Base-by-base conservation (phyloP, 2,888 invertebrate genomes). In the Drosophila meridiana region DNA sequence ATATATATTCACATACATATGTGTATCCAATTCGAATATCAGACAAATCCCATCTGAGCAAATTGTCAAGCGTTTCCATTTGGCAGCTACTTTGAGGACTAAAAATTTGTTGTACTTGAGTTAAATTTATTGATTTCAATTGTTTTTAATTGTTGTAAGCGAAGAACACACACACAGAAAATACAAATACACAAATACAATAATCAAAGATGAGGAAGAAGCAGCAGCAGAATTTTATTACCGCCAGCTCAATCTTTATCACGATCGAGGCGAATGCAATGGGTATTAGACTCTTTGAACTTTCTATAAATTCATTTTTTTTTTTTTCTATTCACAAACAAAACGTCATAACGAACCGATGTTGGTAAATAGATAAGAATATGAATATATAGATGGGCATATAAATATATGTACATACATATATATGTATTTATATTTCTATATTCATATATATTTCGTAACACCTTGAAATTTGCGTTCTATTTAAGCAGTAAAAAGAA, bases 111-210 rank as follows among this genome's bases (percentile, higher is more conserved):
- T 52, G 52, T 74, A 53, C 63, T 62, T 58, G 69, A 63, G 52
- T 52, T 60, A 63, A 59, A 52, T 78, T 82, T 80, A 87, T 87
- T 90, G 87, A 86, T 86, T 90, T 87, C 70, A 87, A 87, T 87
- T 87, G 90, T 72, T 69, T 60, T 78, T 80, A 80, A 79, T 81
- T 81, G 73, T 40, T 70, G 48, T 28, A n/a, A 40, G 50, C 9
- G n/a, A n/a, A 7, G 42, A 52, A 34, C 20, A 20, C 20, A 20
- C 20, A 20, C 20, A 14, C 14, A 11, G 14, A 7, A 47, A 28
- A 1, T 3, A 7, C 8, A 7, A 14, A 30, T 20, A 47, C 14
- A 11, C 8, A 38, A 28, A 55, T 0, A 7, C 13, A 4, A 11
- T 3, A 34, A 20, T 20, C 20, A 20, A 34, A 13, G 34, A 26